Evolutionary conservation across 1,140 invertebrate species (phyloP), one percentile per base, ranked within the genome.

Genomic region (Drosophila melanica): DNA sequence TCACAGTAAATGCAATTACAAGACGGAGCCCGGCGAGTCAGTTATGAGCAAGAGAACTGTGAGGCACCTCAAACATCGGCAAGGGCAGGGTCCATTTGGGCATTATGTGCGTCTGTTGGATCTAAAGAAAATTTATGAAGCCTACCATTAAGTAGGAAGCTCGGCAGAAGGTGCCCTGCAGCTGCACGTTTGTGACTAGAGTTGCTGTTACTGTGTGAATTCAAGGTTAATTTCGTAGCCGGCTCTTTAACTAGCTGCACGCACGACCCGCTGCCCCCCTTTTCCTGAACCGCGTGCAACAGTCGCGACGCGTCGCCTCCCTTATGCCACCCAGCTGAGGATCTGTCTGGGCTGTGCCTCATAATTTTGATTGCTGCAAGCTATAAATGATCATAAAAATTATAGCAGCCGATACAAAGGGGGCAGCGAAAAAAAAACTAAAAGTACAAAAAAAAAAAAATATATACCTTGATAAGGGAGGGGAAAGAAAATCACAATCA

Each of bases 321-420:
- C 53, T 23, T 45, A 30, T 67, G 45, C 54, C 69, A 54, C 45
- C 63, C 47, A 67, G 63, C 44, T 42, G 16, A 62, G 50, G 14
- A 39, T 42, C 39, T 55, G 77, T 65, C 72, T 65, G 75, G 65
- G 23, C 59, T 47, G 50, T 47, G 37, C 51, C 75, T 84, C 77
- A 89, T 87, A 89, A 87, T 87, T 87, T 89, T 90, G 84, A 87
- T 89, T 87, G 84, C 84, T 87, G 68, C 79, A 20, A 87, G 84
- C 84, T 80, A 87, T 87, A 89, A 87, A 90, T 87, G 84, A 89
- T 87, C 84, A 89, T 87, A 87, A 89, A 87, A 89, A 87, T 87
- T 87, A 89, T 84, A 89, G 77, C 84, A 90, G 84, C 69, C 76
- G 75, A 76, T 86, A 79, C 82, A 64, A 73, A 68, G 44, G 30